These are phyloP conservation scores for Xiphophorus birchmanni DNA, from an alignment of 2,797 vertebrate genomes.

Conservation along the genomic window DNA sequence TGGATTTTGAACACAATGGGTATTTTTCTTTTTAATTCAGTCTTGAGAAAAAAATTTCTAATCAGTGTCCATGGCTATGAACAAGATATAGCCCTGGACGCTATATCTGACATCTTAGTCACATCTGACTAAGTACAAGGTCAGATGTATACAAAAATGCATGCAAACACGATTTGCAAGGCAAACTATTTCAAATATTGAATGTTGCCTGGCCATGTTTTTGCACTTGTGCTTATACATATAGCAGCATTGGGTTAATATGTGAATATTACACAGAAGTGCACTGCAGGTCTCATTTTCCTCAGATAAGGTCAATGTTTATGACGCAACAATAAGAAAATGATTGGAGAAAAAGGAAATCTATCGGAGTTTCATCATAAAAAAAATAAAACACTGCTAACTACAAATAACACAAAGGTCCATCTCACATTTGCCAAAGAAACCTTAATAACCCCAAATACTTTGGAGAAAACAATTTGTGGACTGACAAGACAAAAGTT, in stretches of 20 bases:
- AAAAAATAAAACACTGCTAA: background rate
- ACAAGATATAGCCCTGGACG: conserved; percentile 19
- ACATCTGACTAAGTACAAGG: conserved; percentile 22
- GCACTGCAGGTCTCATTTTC: background rate
- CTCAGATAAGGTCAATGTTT: background rate
- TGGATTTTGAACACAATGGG: conserved; percentile 12
- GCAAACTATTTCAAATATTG: conserved; percentile 25
- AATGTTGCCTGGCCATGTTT: conserved; percentile 13
- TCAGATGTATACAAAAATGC: conserved; percentile 26
- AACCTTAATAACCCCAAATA: background rate
- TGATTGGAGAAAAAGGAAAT: background rate
- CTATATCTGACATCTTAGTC: too few species aligned
- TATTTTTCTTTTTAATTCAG: conserved; percentile 22
- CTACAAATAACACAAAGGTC: background rate
- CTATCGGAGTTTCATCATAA: background rate
- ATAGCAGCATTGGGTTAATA: conserved; percentile 46
- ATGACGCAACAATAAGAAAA: background rate
- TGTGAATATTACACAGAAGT: conserved; percentile 47
- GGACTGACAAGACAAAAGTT: background rate
- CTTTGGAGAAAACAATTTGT: background rate
- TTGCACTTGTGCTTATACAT: conserved; percentile 24
- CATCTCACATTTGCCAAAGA: background rate
- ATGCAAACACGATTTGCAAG: conserved; percentile 10
- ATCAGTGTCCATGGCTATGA: conserved; percentile 19
- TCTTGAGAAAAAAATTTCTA: conserved; percentile 10